These are phyloP conservation scores for Drosophila bocqueti DNA, from an alignment of 1,140 invertebrate genomes.

Conservation along the genomic window DNA sequence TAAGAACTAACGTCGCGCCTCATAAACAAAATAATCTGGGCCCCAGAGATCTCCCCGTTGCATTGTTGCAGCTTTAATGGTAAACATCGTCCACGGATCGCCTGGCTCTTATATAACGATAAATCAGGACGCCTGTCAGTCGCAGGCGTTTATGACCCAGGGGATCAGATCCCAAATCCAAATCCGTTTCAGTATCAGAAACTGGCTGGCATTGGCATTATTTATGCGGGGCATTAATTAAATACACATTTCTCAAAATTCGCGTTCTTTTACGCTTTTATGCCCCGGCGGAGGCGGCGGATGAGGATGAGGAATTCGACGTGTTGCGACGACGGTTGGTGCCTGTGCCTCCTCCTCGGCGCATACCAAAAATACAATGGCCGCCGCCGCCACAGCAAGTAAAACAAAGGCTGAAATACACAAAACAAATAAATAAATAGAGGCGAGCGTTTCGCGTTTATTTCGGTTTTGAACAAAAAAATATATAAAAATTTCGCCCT, in stretches of 20 bases:
- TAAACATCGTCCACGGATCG: constrained; percentile 40
- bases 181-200: constrained; percentile 14
- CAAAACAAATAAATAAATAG: constrained; percentile 53
- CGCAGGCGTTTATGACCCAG: constrained; percentile 5
- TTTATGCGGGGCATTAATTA: constrained; percentile 58
- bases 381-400: constrained; percentile 22
- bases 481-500: constrained; percentile 49
- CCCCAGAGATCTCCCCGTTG: constrained; percentile 59
- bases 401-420: constrained; percentile 40
- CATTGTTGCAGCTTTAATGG: constrained; percentile 57
- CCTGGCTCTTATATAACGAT: constrained; percentile 66
- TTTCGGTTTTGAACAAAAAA: constrained; percentile 17
- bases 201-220: constrained; percentile 45
- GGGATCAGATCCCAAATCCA: constrained; percentile 1
- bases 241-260: constrained; percentile 56
- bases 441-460: constrained; percentile 49
- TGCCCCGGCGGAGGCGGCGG: constrained; percentile 7
- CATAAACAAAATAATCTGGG: constrained; percentile 45
- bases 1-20: constrained; percentile 17
- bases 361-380: constrained; percentile 57
- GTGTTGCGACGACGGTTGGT: constrained; percentile 27
- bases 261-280: constrained; percentile 32
- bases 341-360: constrained; percentile 21
- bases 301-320: constrained; percentile 34
- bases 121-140: constrained; percentile 43